phyloP scores from a whole-genome alignment of 1,140 invertebrate genomes.

The Brachionus angularis region DNA sequence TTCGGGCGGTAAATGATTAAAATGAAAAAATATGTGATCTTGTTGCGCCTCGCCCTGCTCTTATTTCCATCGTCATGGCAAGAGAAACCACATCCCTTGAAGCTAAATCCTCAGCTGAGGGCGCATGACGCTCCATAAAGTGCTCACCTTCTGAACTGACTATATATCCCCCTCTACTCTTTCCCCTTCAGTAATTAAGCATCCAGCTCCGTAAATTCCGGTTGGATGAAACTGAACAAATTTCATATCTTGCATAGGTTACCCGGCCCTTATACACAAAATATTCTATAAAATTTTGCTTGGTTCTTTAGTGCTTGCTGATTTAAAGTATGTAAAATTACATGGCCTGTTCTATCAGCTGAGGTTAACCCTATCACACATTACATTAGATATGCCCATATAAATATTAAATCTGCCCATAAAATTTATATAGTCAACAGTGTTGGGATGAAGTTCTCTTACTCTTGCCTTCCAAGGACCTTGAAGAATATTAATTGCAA shows the following conservation, averaged over 20 bases:
- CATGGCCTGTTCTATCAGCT: slow-evolving; percentile 87
- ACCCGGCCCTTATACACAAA: slow-evolving; percentile 80
- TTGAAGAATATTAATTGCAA: too few relatives aligned
- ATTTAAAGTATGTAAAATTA: slow-evolving; percentile 91
- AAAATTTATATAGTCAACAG: too few relatives aligned
- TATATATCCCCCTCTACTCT: slow-evolving; percentile 89
- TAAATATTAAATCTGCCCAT: too few relatives aligned
- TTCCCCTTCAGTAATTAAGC: slow-evolving; percentile 87
- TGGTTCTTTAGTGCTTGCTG: slow-evolving; percentile 88
- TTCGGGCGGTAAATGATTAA: slow-evolving; percentile 90
- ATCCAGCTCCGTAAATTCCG: slow-evolving; percentile 95
- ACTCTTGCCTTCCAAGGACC: too few relatives aligned
- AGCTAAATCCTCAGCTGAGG: slow-evolving; percentile 93
- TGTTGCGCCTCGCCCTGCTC: slow-evolving; percentile 91
- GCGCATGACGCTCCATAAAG: slow-evolving; percentile 98
- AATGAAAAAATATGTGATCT: slow-evolving; percentile 91
- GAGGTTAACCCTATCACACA: too few relatives aligned
- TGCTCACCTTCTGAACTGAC: slow-evolving; percentile 91
- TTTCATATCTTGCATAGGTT: slow-evolving; percentile 88
- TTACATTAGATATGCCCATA: too few relatives aligned
- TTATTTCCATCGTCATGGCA: slow-evolving; percentile 93
- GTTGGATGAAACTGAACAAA: slow-evolving; percentile 99
- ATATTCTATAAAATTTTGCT: slow-evolving; percentile 94
- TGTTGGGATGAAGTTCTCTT: too few relatives aligned
- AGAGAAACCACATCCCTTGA: slow-evolving; percentile 94